Conservation (phyloP, 2,888 invertebrate species). For the Tetheella fluctuosa region DNA sequence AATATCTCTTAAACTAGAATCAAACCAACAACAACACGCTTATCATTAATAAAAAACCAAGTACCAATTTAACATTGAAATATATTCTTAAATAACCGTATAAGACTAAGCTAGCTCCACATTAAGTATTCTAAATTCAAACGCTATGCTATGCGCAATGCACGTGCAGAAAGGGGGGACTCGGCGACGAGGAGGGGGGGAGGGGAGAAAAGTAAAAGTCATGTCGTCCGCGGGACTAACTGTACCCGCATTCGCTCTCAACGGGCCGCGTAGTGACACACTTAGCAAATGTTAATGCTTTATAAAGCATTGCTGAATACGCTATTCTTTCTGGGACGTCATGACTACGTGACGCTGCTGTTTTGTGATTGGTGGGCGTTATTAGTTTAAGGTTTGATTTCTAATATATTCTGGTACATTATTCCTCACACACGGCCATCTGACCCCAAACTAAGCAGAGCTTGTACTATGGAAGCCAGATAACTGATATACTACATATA, state of each 20-base stretch:
- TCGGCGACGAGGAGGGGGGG: constrained; percentile 26
- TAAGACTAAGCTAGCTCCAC: background rate
- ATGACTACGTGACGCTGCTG: background rate
- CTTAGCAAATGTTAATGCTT: constrained; percentile 36
- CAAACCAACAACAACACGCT: too few species aligned
- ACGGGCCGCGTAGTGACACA: constrained; percentile 49
- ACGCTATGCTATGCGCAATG: constrained; percentile 10
- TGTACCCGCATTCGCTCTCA: constrained; percentile 77
- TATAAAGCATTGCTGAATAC: background rate
- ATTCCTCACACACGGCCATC: too few species aligned
- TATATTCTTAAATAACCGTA: too few species aligned
- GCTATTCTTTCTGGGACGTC: background rate
- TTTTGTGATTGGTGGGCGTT: background rate
- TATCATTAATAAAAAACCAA: background rate
- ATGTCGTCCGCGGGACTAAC: constrained; percentile 56
- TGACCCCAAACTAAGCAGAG: too few species aligned
- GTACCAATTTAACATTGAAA: background rate
- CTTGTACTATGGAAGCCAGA: too few species aligned
- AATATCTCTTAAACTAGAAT: background rate
- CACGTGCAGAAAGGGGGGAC: constrained; percentile 19
- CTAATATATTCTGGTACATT: too few species aligned
- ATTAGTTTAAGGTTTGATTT: background rate
- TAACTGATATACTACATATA: too few species aligned
- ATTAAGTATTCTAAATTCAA: background rate
- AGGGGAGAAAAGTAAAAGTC: constrained; percentile 76